phyloP scores from a whole-genome alignment of 1,140 invertebrate genomes.

The Propsilocerus akamusi region DNA sequence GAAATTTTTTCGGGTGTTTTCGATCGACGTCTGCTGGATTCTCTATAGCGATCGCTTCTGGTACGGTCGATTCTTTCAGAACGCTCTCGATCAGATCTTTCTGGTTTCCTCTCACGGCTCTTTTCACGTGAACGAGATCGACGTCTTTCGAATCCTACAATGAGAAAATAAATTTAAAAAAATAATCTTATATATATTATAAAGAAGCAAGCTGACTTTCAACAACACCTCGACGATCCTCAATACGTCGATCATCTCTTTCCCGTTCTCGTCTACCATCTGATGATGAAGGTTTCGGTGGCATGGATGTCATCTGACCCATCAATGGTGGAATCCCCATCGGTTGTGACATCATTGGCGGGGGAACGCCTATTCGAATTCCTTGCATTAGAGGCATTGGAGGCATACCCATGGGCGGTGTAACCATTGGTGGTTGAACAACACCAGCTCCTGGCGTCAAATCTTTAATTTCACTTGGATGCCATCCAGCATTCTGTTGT shows the following conservation, averaged over 20 bases:
- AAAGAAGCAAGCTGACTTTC: no score
- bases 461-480: conserved; percentile 39
- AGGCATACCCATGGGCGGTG: conserved; percentile 24
- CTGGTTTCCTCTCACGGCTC: neutral
- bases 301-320: conserved; percentile 5
- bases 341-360: conserved; percentile 20
- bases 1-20: neutral
- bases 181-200: no score
- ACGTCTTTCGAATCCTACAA: neutral
- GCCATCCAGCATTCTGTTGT: conserved; percentile 32
- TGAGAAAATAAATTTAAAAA: no score
- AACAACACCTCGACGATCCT: neutral
- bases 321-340: conserved; percentile 24
- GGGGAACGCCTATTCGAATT: conserved; percentile 15
- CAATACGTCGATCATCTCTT: neutral
- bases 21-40: neutral
- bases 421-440: conserved; percentile 12
- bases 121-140: neutral
- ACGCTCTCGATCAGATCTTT: neutral
- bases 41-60: neutral
- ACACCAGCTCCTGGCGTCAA: conserved; percentile 31
- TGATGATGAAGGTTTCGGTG: no score
- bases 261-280: neutral
- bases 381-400: conserved; percentile 10
- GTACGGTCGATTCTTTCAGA: no score